phyloP scores from a whole-genome alignment of 2,888 invertebrate genomes.

The Drosophila hamatofila region DNA sequence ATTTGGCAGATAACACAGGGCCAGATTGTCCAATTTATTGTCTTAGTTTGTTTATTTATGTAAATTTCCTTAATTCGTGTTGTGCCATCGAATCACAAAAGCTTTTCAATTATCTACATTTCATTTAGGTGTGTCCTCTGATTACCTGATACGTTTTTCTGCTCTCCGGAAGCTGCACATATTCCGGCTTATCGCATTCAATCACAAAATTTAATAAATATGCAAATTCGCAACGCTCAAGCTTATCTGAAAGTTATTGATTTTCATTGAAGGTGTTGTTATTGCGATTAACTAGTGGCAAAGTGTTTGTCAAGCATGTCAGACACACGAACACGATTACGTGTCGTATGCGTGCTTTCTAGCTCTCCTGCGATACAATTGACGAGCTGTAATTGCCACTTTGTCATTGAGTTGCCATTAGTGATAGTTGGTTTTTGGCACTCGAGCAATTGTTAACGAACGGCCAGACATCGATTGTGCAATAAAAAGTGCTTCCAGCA shows the following conservation, averaged over 20 bases:
- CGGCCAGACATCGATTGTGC: constrained; percentile 42
- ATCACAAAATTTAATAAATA: constrained; percentile 77
- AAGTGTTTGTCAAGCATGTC: constrained; percentile 17
- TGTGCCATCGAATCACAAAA: constrained; percentile 31
- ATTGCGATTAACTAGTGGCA: constrained; percentile 17
- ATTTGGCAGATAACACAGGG: constrained; percentile 10
- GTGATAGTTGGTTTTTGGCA: constrained; percentile 34
- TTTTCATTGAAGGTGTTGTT: constrained; percentile 46
- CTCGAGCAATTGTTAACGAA: constrained; percentile 21
- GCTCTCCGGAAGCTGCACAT: constrained; percentile 10
- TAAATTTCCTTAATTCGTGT: neutral
- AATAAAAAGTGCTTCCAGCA: constrained; percentile 41
- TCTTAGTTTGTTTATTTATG: constrained; percentile 31
- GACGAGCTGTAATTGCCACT: constrained; percentile 63
- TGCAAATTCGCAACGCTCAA: constrained; percentile 65
- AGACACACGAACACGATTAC: constrained; percentile 4
- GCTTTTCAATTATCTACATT: constrained; percentile 31
- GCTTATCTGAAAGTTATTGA: constrained; percentile 64
- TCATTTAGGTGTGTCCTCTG: constrained; percentile 16
- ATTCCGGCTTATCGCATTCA: constrained; percentile 60
- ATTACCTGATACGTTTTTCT: constrained; percentile 18
- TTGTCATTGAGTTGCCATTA: constrained; percentile 26
- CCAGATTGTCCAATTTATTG: constrained; percentile 22
- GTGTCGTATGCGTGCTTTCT: constrained; percentile 37
- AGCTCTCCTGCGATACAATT: constrained; percentile 24